Conservation (phyloP, 2,888 invertebrate species). For the Syrphus vitripennis region DNA sequence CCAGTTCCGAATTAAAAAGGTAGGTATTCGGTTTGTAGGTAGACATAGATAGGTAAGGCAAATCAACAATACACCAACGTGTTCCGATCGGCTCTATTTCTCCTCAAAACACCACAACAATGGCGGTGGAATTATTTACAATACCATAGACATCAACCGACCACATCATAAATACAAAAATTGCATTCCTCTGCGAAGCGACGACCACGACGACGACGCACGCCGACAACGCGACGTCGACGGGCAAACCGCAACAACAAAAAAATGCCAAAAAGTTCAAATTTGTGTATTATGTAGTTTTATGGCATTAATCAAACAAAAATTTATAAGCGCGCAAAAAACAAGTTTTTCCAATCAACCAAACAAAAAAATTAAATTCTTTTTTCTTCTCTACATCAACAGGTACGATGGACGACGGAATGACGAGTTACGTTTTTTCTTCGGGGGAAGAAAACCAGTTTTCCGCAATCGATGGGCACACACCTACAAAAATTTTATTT, state of each 20-base stretch:
- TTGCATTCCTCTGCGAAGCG: background rate
- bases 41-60: background rate
- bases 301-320: constrained; percentile 16
- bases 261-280: constrained; percentile 12
- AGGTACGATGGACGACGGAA: background rate
- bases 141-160: background rate
- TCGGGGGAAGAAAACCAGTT: constrained; percentile 56
- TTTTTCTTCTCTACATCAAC: constrained; percentile 10
- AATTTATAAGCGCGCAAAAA: constrained; percentile 49
- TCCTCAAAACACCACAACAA: background rate
- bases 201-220: too few relatives aligned
- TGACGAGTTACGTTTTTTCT: constrained; percentile 39
- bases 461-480: constrained; percentile 51
- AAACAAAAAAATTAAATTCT: background rate
- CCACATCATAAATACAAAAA: background rate
- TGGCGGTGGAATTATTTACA: background rate
- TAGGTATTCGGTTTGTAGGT: background rate
- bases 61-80: background rate
- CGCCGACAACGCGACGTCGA: too few relatives aligned
- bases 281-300: background rate
- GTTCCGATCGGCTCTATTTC: background rate
- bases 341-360: constrained; percentile 30
- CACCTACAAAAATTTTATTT: constrained; percentile 55
- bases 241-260: background rate
- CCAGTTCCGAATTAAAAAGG: constrained; percentile 36